Conservation (phyloP, 2,113 vertebrate species). For the Muntiacus reevesi region DNA sequence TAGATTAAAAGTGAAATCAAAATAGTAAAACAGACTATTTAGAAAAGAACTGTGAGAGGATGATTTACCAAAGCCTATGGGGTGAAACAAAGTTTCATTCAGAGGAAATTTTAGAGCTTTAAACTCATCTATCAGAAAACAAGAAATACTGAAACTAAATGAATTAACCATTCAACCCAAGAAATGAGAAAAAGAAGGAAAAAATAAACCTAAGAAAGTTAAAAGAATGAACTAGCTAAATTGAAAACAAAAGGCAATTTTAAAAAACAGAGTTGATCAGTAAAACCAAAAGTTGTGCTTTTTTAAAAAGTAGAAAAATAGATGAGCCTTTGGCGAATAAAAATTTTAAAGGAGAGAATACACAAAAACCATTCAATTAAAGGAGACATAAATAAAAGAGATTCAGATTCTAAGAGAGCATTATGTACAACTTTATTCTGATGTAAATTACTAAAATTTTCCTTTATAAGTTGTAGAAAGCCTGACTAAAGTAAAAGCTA, state of each 20-base stretch:
- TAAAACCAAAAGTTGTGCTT: slow-evolving; percentile 10
- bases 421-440: neutral
- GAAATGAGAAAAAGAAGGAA: neutral
- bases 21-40: neutral
- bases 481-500: neutral
- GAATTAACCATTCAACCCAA: neutral
- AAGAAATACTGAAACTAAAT: slow-evolving; percentile 6
- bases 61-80: neutral
- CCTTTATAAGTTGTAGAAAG: neutral
- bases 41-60: neutral
- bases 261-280: neutral
- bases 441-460: neutral
- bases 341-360: slow-evolving; percentile 1
- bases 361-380: neutral
- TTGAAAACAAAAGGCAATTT: slow-evolving; percentile 9
- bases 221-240: neutral
- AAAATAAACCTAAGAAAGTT: neutral
- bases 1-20: slow-evolving; percentile 12
- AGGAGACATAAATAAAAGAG: neutral
- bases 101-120: neutral
- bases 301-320: neutral
- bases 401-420: neutral
- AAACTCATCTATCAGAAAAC: neutral
- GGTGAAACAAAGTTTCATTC: neutral
- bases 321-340: neutral